phyloP scores from a whole-genome alignment of 2,113 vertebrate species.

The Cololabis saira region DNA sequence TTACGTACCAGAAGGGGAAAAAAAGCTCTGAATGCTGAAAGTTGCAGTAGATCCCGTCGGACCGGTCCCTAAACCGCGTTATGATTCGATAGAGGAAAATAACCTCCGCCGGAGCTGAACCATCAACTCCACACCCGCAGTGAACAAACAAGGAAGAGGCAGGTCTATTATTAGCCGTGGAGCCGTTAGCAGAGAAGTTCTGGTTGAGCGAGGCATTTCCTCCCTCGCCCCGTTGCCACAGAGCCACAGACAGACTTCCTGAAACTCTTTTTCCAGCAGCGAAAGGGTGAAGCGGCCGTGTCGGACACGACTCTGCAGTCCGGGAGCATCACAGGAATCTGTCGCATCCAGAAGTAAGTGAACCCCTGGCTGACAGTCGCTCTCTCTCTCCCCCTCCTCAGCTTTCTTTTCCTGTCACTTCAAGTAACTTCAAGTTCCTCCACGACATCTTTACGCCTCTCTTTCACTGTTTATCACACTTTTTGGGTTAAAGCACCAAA shows the following conservation, averaged over 20 bases:
- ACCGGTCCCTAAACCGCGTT: too few species aligned
- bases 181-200: constrained; percentile 5
- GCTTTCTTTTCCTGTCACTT: neutral
- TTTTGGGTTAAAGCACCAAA: too few species aligned
- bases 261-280: constrained; percentile 13
- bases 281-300: constrained; percentile 29
- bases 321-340: neutral
- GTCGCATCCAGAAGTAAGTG: constrained; percentile 47
- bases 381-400: too few species aligned
- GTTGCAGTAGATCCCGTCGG: too few species aligned
- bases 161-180: constrained; percentile 16
- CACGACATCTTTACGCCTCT: too few species aligned
- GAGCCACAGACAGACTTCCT: constrained; percentile 45
- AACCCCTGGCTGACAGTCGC: neutral
- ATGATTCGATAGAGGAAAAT: too few species aligned
- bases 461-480: too few species aligned
- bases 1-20: too few species aligned
- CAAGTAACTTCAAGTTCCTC: neutral
- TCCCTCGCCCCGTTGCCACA: neutral
- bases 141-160: constrained; percentile 14
- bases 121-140: neutral
- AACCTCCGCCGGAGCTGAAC: neutral
- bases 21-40: too few species aligned
- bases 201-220: constrained; percentile 24
- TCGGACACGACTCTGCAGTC: neutral